Conservation (phyloP, 2,113 vertebrate species). For the Ictalurus punctatus region DNA sequence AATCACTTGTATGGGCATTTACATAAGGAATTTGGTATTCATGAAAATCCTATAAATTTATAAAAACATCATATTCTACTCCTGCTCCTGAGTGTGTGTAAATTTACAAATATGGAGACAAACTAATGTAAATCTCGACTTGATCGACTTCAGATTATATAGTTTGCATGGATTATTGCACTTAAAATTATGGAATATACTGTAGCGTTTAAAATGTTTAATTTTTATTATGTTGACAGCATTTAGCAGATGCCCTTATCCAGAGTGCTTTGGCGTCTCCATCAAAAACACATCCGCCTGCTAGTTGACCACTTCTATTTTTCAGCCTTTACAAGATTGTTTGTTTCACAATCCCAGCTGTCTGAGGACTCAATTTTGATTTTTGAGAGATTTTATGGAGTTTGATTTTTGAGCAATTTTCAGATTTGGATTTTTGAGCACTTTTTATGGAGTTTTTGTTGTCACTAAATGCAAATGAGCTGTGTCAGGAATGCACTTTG, state of each 20-base stretch:
- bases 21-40: not conserved
- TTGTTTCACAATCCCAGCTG: not conserved
- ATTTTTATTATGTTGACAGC: too few species aligned
- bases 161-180: too few species aligned
- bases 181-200: too few species aligned
- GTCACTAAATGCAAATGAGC: not conserved
- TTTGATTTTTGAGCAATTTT: too few species aligned
- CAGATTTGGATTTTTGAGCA: too few species aligned
- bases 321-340: too few species aligned
- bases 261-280: too few species aligned
- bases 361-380: not conserved
- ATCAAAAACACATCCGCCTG: too few species aligned
- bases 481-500: not conserved
- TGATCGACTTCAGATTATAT: too few species aligned
- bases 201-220: too few species aligned
- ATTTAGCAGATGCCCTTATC: too few species aligned
- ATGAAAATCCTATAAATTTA: not conserved
- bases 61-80: not conserved
- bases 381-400: not conserved
- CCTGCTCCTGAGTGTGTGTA: not conserved
- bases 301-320: too few species aligned
- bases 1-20: not conserved
- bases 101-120: not conserved
- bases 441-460: not conserved
- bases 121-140: not conserved